Conservation (phyloP, 2,888 invertebrate genomes). For the Eretmocerus hayati region DNA sequence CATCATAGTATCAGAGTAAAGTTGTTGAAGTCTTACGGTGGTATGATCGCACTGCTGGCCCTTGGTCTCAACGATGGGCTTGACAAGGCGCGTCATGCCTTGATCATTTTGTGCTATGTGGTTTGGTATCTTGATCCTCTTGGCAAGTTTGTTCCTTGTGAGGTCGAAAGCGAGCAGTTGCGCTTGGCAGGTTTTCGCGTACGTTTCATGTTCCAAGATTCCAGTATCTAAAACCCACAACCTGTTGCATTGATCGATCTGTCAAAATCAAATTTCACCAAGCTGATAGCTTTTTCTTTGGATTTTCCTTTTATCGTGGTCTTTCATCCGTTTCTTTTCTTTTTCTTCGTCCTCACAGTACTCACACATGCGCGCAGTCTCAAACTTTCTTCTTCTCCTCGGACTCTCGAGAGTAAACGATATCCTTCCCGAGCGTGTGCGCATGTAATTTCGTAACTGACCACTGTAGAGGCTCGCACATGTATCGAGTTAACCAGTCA, state of each 20-base stretch:
- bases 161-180: slow-evolving; percentile 69
- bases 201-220: slow-evolving; percentile 47
- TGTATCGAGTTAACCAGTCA: not conserved
- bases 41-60: slow-evolving; percentile 23
- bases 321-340: not conserved
- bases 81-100: slow-evolving; percentile 28
- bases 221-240: slow-evolving; percentile 69
- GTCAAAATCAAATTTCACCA: slow-evolving; percentile 26
- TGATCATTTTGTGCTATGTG: slow-evolving; percentile 26
- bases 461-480: too few species aligned
- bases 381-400: not conserved
- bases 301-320: not conserved
- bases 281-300: slow-evolving; percentile 17
- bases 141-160: slow-evolving; percentile 42
- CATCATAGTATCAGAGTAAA: too few species aligned
- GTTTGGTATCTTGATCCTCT: slow-evolving; percentile 27
- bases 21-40: slow-evolving; percentile 26
- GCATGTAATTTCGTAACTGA: too few species aligned
- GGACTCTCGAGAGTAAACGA: not conserved
- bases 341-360: not conserved
- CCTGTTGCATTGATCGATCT: slow-evolving; percentile 64
- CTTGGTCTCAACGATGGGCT: slow-evolving; percentile 29
- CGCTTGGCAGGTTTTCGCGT: slow-evolving; percentile 56
- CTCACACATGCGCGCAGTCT: not conserved
- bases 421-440: not conserved